Evolutionary conservation across 1,140 invertebrate species (phyloP).

Genomic region (Cataglyphis hispanica): DNA sequence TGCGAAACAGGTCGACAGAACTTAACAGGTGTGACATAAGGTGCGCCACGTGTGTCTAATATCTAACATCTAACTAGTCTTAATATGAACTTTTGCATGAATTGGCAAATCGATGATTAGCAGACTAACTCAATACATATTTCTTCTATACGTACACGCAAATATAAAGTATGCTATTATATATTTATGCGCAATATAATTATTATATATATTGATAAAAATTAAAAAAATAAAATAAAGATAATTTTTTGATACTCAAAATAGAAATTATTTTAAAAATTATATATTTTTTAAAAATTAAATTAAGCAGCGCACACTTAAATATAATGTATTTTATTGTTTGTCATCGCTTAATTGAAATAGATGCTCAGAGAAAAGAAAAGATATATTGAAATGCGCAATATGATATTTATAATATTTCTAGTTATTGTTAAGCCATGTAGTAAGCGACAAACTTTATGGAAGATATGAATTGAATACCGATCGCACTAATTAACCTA

Average conservation of each 20-base stretch:
- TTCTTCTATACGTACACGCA: neutral
- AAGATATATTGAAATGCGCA: neutral
- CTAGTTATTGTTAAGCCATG: neutral
- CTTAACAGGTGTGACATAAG: conserved; percentile 65
- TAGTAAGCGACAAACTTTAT: neutral
- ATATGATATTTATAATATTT: neutral
- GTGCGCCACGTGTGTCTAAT: conserved; percentile 50
- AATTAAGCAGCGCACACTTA: no score
- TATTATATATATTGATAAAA: neutral
- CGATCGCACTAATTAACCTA: neutral
- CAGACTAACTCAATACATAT: neutral
- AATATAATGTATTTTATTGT: neutral
- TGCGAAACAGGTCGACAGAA: conserved; percentile 48
- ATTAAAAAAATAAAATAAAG: neutral
- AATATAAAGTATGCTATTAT: neutral
- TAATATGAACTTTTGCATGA: conserved; percentile 37
- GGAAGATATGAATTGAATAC: neutral
- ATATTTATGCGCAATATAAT: neutral
- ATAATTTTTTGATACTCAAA: neutral
- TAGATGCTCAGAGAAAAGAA: neutral
- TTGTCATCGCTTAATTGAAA: neutral
- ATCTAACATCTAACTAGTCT: conserved; percentile 30
- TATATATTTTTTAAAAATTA: neutral
- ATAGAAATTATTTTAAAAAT: neutral
- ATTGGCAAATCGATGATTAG: neutral